phyloP scores from a whole-genome alignment of 1,140 invertebrate genomes.

The Metopolophium dirhodum region DNA sequence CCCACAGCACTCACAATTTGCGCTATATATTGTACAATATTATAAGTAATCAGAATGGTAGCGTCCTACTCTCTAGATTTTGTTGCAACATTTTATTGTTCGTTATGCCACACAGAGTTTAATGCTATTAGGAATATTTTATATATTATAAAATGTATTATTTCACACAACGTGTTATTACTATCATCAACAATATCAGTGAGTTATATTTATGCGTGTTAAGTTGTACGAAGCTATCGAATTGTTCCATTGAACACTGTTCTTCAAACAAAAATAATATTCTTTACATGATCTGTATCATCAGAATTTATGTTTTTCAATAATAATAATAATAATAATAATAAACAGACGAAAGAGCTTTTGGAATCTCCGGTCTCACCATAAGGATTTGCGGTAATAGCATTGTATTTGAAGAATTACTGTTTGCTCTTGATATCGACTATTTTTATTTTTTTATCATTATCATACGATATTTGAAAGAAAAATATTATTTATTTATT shows the following conservation, averaged over 20 bases:
- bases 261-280: not conserved
- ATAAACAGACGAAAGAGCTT: not conserved
- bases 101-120: not conserved
- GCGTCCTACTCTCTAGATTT: not conserved
- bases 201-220: not conserved
- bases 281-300: not conserved
- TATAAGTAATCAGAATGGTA: not conserved
- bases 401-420: not conserved
- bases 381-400: not conserved
- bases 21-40: not conserved
- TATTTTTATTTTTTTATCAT: not conserved
- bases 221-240: not conserved
- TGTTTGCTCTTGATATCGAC: not conserved
- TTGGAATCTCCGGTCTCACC: not conserved
- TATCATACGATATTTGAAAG: not conserved
- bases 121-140: not conserved
- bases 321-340: not conserved
- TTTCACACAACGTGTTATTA: not conserved
- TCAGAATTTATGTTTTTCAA: not conserved
- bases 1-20: too few species aligned
- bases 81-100: not conserved
- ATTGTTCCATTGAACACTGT: not conserved
- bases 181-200: not conserved
- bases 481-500: slow-evolving; percentile 19
- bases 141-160: not conserved